Evolutionary conservation across 2,113 vertebrate genomes (phyloP), one percentile per base, ranked within the genome.

Genomic region (Mystacornis crossleyi): DNA sequence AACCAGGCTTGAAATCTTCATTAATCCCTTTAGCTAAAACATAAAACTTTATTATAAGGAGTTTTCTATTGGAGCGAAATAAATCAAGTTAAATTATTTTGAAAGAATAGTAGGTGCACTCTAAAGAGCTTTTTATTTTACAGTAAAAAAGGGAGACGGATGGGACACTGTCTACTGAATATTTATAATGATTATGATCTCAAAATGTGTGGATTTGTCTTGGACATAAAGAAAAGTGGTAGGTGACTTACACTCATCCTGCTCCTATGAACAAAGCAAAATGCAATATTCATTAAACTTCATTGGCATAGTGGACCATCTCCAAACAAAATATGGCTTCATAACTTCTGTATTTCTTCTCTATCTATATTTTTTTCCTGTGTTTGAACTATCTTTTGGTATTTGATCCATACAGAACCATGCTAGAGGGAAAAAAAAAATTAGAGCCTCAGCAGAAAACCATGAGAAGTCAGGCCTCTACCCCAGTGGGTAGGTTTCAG

Each of bases 41-140:
- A 43, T 42, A 81, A 83, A 94, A 65, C 66, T 95, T 89, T 65
- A 75, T 85, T 67, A 60, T 53, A 86, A 82, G 33, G 51, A 77
- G 25, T 53, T 91, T 91, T 92, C 38, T 71, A 62, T 20, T 95
- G 13, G 16, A 60, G 48, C 81, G 36, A 54, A 92, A 96, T 45
- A 96, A 96, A 95, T 83, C 80, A 93, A 79, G 58, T 33, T 50
- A 43, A 81, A 92, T 78, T 87, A 80, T 81, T 92, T 79, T 80
- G 40, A 92, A 96, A 89, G 21, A 78, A 42, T 31, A 86, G 19
- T 70, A 61, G 28, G 55, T 90, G 91, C 55, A 18, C 79, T 18
- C 23, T 89, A 87, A 81, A 43, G 81, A 84, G 43, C 34, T 80
- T 74, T 90, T 90, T 61, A 60, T 92, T 60, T 81, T 54, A 81